Conservation (phyloP, 1,140 invertebrate genomes). For the Drosophila suzukii region DNA sequence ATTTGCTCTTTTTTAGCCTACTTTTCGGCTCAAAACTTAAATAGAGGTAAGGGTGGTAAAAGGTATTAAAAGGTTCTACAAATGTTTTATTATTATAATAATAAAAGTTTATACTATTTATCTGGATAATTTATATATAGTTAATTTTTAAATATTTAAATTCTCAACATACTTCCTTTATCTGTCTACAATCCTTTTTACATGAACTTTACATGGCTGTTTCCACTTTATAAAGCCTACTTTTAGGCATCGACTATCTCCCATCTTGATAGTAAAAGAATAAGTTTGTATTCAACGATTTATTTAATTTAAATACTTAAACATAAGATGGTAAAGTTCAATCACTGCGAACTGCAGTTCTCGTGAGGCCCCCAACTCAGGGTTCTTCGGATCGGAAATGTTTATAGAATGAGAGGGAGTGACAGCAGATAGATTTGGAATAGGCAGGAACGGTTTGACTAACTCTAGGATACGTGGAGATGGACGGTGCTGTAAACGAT, state of each 20-base stretch:
- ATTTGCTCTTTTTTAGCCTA: slow-evolving; percentile 2
- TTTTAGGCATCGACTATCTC: neutral
- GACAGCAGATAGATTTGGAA: slow-evolving; percentile 20
- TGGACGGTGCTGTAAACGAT: slow-evolving; percentile 48
- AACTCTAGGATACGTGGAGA: slow-evolving; percentile 56
- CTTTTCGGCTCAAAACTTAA: slow-evolving; percentile 5
- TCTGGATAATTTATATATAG: no score
- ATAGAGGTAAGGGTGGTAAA: no score
- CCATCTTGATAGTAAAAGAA: neutral
- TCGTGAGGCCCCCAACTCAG: slow-evolving; percentile 9
- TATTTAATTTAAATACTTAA: slow-evolving; percentile 81
- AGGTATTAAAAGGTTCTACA: no score
- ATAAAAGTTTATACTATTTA: no score
- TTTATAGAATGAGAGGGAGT: slow-evolving; percentile 33
- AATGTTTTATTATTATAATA: no score
- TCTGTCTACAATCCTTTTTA: neutral
- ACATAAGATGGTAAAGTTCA: slow-evolving; percentile 43
- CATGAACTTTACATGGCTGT: neutral
- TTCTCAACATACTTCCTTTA: no score
- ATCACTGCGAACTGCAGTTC: slow-evolving; percentile 12
- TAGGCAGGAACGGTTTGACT: slow-evolving; percentile 51
- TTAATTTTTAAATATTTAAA: no score
- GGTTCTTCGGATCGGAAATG: slow-evolving; percentile 12
- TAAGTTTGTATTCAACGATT: slow-evolving; percentile 55
- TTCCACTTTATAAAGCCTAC: neutral